A percentile compares a stretch with the other conserved stretches of the same genome.
These are phyloP conservation scores for Malachius bipustulatus DNA, from an alignment of 2,888 invertebrate genomes.

Conservation along the genomic window DNA sequence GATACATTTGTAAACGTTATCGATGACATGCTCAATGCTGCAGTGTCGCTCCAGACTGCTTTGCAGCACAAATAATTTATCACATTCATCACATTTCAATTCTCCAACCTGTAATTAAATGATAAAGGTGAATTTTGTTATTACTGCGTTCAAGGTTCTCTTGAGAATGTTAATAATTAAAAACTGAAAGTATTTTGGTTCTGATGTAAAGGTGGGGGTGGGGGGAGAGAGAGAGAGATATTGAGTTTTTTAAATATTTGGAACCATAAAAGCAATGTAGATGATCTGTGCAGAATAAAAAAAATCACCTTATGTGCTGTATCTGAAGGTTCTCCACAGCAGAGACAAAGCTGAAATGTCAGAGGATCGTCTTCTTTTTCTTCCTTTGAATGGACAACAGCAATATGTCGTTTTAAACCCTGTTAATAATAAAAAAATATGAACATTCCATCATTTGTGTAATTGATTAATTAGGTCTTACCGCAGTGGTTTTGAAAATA, in stretches of 20 bases:
- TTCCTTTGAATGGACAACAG: conserved; percentile 26
- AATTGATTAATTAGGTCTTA: too few relatives aligned
- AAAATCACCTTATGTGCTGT: conserved; percentile 41
- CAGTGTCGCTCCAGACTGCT: conserved; percentile 54
- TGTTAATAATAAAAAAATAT: conserved; percentile 20
- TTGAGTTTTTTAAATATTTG: too few relatives aligned
- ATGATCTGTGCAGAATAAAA: too few relatives aligned
- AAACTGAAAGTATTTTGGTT: too few relatives aligned
- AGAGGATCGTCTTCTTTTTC: conserved; percentile 30
- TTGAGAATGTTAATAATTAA: too few relatives aligned
- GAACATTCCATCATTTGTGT: too few relatives aligned
- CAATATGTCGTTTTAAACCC: conserved; percentile 36
- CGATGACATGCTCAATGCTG: conserved; percentile 54
- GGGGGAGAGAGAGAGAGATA: too few relatives aligned
- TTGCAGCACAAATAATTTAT: conserved; percentile 59
- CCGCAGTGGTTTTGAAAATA: conserved; percentile 29
- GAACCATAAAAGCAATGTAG: too few relatives aligned
- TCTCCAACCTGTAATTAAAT: too few relatives aligned
- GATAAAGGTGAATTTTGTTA: too few relatives aligned
- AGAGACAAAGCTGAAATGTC: conserved; percentile 40
- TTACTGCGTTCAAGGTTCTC: too few relatives aligned
- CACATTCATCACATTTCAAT: conserved; percentile 48
- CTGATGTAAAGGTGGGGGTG: too few relatives aligned
- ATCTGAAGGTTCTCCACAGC: conserved; percentile 46
- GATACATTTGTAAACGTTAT: conserved; percentile 47